Evolutionary conservation across 2,113 vertebrate genomes (phyloP).

Genomic region (Pseudonaja textilis): DNA sequence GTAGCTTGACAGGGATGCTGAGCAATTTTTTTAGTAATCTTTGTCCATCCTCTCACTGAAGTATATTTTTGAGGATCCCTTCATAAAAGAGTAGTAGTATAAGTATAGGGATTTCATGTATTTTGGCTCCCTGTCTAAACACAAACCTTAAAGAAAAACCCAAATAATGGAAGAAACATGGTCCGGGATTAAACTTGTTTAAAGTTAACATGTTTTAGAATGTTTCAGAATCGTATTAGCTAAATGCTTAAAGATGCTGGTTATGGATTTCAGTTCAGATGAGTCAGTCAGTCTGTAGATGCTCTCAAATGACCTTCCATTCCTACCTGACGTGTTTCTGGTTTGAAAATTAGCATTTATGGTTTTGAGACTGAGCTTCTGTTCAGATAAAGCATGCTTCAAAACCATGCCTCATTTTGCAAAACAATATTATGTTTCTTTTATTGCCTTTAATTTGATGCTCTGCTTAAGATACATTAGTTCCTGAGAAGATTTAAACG

Average conservation of each 20-base stretch:
- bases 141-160: background rate
- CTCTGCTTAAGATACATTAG: background rate
- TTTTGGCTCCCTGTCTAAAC: background rate
- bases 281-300: background rate
- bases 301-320: background rate
- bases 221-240: background rate
- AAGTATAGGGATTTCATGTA: background rate
- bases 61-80: background rate
- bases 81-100: background rate
- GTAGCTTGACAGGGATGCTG: background rate
- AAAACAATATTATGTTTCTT: background rate
- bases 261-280: background rate
- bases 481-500: background rate
- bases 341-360: background rate
- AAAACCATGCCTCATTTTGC: background rate
- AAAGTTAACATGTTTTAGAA: background rate
- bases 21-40: background rate
- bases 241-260: background rate
- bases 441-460: constrained; percentile 10
- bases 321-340: background rate
- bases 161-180: background rate
- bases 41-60: background rate
- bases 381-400: background rate
- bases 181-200: background rate
- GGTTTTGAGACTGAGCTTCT: background rate